phyloP scores from a whole-genome alignment of 2,888 invertebrate genomes.

The Spisula solida region DNA sequence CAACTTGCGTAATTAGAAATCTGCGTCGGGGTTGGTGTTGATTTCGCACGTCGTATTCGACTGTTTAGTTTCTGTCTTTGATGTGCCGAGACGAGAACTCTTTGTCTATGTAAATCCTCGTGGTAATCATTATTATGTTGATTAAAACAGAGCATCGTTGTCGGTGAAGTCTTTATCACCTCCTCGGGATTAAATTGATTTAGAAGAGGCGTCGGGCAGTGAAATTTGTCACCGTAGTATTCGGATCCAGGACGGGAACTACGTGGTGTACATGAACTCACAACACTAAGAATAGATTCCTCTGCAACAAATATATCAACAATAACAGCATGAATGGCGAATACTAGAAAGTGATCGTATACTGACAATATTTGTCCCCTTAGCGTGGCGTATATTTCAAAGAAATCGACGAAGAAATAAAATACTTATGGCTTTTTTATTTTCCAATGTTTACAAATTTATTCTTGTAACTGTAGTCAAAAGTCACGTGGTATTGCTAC shows the following conservation, averaged over 20 bases:
- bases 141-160: slow-evolving; percentile 57
- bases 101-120: slow-evolving; percentile 69
- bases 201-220: slow-evolving; percentile 52
- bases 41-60: slow-evolving; percentile 57
- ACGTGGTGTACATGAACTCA: slow-evolving; percentile 65
- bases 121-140: slow-evolving; percentile 64
- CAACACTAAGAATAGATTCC: slow-evolving; percentile 67
- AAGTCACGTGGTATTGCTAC: no score
- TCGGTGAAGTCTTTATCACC: slow-evolving; percentile 54
- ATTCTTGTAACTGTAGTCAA: no score
- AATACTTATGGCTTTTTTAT: no score
- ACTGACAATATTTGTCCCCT: no score
- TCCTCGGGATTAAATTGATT: slow-evolving; percentile 55
- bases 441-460: no score
- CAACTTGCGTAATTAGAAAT: slow-evolving; percentile 20
- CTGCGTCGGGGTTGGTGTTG: slow-evolving; percentile 46
- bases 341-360: no score
- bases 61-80: slow-evolving; percentile 63
- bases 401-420: no score
- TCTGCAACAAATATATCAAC: slow-evolving; percentile 44
- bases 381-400: no score
- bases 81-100: slow-evolving; percentile 71
- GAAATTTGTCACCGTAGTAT: slow-evolving; percentile 56
- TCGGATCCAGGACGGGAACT: slow-evolving; percentile 55
- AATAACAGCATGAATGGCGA: not conserved